A percentile compares a stretch with the other conserved stretches of the same genome.
Conservation (phyloP, 2,113 vertebrate species). For the Philantomba maxwellii region DNA sequence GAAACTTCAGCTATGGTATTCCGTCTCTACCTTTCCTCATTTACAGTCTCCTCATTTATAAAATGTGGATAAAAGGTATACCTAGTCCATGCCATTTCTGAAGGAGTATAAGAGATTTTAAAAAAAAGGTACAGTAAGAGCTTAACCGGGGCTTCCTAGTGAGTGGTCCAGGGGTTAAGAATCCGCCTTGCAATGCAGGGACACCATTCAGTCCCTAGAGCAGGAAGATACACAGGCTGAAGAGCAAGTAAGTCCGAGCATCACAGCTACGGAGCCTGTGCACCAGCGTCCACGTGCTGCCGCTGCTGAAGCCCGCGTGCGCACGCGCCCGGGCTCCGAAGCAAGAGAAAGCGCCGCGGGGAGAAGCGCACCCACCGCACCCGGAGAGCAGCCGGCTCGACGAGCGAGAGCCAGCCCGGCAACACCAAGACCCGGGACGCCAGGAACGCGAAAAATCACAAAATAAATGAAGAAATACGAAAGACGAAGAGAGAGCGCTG, state of each 20-base stretch:
- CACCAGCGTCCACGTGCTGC: neutral
- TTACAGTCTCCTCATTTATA: neutral
- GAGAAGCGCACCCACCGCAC: neutral
- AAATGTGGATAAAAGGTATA: neutral
- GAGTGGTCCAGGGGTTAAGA: neutral
- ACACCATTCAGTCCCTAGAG: neutral
- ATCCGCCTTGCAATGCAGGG: neutral
- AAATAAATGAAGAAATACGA: neutral
- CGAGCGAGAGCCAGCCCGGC: rapidly evolving
- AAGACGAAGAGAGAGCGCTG: neutral
- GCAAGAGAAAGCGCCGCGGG: rapidly evolving
- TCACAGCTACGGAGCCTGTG: neutral
- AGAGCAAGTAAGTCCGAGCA: neutral
- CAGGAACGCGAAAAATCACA: neutral
- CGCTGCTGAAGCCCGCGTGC: rapidly evolving
- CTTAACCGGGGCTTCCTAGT: neutral
- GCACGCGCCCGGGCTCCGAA: rapidly evolving
- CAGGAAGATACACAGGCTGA: neutral
- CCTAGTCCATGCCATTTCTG: neutral
- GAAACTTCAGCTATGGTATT: neutral
- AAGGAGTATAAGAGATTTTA: neutral
- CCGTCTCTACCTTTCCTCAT: neutral
- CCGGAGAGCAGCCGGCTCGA: neutral
- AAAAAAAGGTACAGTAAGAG: neutral
- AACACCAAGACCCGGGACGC: neutral